phyloP scores from a whole-genome alignment of 2,888 invertebrate species.

The Cantharis rufa region DNA sequence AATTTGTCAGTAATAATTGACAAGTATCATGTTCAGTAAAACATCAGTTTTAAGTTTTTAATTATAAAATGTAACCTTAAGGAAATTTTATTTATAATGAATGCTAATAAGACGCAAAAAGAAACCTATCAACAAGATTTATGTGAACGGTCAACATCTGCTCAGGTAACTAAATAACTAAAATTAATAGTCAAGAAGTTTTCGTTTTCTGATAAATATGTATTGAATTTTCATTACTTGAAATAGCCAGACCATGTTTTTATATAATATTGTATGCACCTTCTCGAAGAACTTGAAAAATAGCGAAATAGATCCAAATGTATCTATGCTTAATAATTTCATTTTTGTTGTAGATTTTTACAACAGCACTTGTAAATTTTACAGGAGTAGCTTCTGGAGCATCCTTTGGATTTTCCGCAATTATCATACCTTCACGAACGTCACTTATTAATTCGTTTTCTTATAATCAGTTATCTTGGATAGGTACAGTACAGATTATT shows the following conservation, averaged over 20 bases:
- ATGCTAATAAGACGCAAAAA: neutral
- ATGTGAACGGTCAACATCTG: neutral
- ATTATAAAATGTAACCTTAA: neutral
- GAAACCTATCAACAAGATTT: neutral
- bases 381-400: neutral
- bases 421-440: neutral
- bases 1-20: no score
- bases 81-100: neutral
- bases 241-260: no score
- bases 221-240: no score
- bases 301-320: no score
- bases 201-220: no score
- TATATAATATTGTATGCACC: no score
- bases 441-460: neutral
- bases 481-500: slow-evolving; percentile 30
- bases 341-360: neutral
- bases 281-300: no score
- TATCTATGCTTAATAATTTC: no score
- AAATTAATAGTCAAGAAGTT: neutral
- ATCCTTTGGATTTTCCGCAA: neutral
- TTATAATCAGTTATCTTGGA: neutral
- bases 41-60: neutral
- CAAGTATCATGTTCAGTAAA: no score
- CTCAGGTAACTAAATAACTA: neutral
- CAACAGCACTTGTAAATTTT: neutral